These are phyloP conservation scores for Rhinichthys klamathensis DNA, from an alignment of 2,113 vertebrate species.

Conservation along the genomic window DNA sequence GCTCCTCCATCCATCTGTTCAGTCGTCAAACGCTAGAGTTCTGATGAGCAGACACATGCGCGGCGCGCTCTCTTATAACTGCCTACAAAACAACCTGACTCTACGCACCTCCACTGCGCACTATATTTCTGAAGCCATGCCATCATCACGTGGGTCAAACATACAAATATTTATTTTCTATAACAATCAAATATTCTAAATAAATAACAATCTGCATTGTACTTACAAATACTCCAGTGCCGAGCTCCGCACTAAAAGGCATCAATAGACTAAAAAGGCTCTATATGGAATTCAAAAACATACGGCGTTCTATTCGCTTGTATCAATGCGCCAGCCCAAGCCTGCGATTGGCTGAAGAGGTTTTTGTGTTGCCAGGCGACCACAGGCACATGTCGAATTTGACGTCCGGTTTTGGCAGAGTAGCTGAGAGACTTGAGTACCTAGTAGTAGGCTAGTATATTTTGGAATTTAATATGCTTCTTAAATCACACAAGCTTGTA, in stretches of 20 bases:
- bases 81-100: not conserved
- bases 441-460: too few species aligned
- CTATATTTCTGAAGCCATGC: constrained; percentile 37
- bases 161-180: not conserved
- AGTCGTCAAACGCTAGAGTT: constrained; percentile 18
- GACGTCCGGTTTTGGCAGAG: not conserved
- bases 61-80: constrained; percentile 27
- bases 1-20: constrained; percentile 61
- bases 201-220: not conserved
- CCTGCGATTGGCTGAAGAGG: constrained; percentile 71
- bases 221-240: constrained; percentile 6
- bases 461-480: too few species aligned
- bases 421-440: not conserved
- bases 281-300: constrained; percentile 20
- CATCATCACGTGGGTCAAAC: not conserved
- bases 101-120: constrained; percentile 19
- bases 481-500: too few species aligned
- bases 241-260: not conserved
- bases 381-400: constrained; percentile 47
- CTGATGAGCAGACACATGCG: constrained; percentile 22
- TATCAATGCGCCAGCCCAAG: constrained; percentile 67
- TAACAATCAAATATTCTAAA: too few species aligned
- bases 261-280: not conserved
- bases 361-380: constrained; percentile 74
- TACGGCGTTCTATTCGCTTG: constrained; percentile 6